phyloP scores from a whole-genome alignment of 2,113 vertebrate species.

The Microtus pennsylvanicus region DNA sequence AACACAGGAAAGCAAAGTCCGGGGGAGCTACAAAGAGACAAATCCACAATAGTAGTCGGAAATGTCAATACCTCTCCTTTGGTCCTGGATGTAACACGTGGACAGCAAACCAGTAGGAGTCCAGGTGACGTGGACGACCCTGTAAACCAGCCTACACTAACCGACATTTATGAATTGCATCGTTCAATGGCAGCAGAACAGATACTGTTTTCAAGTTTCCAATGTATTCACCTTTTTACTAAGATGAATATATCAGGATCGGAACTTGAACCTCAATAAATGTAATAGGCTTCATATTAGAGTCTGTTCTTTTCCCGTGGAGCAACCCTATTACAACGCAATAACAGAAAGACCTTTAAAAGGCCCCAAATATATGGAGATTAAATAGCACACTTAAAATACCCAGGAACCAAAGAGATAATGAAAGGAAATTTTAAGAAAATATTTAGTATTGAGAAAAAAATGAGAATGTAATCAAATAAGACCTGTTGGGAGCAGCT shows the following conservation, averaged over 20 bases:
- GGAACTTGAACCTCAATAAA: slow-evolving; percentile 4
- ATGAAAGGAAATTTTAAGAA: slow-evolving; percentile 34
- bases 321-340: slow-evolving; percentile 50
- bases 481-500: slow-evolving; percentile 4
- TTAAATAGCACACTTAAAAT: slow-evolving; percentile 29
- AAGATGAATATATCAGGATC: background rate
- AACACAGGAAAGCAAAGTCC: background rate
- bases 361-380: slow-evolving; percentile 3
- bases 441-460: background rate
- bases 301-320: slow-evolving; percentile 13
- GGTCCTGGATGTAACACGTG: slow-evolving; percentile 5
- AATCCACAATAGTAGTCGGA: slow-evolving; percentile 28
- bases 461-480: background rate
- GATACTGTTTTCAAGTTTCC: slow-evolving; percentile 29
- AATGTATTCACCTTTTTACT: background rate
- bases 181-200: background rate
- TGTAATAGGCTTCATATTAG: slow-evolving; percentile 37
- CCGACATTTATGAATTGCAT: slow-evolving; percentile 49
- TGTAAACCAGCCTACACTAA: slow-evolving; percentile 19
- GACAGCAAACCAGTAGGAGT: slow-evolving; percentile 35
- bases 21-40: slow-evolving; percentile 9
- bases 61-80: background rate
- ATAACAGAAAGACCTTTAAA: slow-evolving; percentile 27
- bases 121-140: background rate
- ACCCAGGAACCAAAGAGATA: background rate